Evolutionary conservation across 2,797 vertebrate genomes (phyloP).

Genomic region (Poeciliopsis paucimaculata): DNA sequence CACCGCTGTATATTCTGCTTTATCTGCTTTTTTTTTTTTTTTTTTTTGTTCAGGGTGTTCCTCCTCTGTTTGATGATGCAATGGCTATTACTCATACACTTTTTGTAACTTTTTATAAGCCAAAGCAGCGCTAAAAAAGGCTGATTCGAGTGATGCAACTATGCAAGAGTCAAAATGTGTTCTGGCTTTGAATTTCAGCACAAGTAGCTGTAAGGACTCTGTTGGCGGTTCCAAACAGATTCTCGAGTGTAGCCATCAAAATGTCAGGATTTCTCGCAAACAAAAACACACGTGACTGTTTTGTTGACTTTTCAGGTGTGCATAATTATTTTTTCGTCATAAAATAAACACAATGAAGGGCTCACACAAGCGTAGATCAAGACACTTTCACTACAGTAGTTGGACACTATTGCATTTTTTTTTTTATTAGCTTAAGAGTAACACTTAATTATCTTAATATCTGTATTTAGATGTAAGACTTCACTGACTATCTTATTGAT

Average conservation of each 20-base stretch:
- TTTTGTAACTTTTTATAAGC: constrained; percentile 6
- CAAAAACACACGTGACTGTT: not conserved
- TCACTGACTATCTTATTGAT: not conserved
- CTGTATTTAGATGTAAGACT: not conserved
- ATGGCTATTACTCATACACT: constrained; percentile 1
- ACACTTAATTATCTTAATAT: not conserved
- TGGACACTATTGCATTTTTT: not conserved
- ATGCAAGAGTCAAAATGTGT: not conserved
- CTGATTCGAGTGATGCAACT: not conserved
- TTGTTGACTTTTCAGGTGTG: not conserved
- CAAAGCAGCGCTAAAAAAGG: not conserved
- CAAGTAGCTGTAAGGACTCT: not conserved
- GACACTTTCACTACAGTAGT: not conserved
- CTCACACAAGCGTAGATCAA: not conserved
- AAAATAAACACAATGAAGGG: not conserved
- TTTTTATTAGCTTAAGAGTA: not conserved
- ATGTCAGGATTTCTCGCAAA: not conserved
- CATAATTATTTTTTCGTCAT: not conserved
- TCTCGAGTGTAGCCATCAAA: not conserved
- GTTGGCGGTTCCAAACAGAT: not conserved
- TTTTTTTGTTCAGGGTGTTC: constrained; percentile 9
- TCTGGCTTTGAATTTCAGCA: not conserved
- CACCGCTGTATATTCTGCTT: constrained; percentile 30
- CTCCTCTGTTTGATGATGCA: constrained; percentile 16
- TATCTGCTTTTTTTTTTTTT: constrained; percentile 14